A percentile compares a stretch with the other conserved stretches of the same genome.
Evolutionary conservation across 2,113 vertebrate genomes (phyloP).

Genomic region (Myiagra hebetior): DNA sequence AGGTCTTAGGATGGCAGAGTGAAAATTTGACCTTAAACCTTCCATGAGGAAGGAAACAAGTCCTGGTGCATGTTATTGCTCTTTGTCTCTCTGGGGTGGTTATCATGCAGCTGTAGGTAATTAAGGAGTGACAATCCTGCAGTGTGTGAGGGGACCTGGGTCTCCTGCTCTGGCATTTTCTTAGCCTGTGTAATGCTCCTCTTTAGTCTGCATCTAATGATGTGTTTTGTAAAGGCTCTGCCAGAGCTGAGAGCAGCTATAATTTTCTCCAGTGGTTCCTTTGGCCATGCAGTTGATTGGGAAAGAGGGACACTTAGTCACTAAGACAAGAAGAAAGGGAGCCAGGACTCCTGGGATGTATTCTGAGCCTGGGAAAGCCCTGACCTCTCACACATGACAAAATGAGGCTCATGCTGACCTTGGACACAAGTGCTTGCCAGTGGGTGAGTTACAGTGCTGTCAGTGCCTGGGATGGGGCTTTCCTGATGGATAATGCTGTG

Average conservation of each 20-base stretch:
- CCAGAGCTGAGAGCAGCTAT: not conserved
- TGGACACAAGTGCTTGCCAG: rapidly evolving
- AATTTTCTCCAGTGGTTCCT: not conserved
- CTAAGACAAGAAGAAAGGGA: not conserved
- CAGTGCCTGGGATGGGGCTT: not conserved
- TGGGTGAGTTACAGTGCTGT: not conserved
- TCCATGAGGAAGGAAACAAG: not conserved
- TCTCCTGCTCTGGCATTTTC: not conserved
- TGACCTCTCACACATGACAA: not conserved
- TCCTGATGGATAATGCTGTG: not conserved
- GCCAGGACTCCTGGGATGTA: not conserved
- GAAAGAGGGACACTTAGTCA: not conserved
- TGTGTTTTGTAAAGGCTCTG: not conserved
- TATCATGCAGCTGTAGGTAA: not conserved
- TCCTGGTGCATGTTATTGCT: not conserved
- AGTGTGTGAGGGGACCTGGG: not conserved
- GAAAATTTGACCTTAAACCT: not conserved
- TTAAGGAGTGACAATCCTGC: not conserved
- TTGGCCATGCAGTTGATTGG: not conserved
- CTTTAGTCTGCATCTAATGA: not conserved
- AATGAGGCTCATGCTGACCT: not conserved
- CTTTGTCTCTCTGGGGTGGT: not conserved
- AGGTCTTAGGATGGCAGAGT: not conserved
- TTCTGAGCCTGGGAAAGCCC: not conserved
- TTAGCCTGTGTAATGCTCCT: not conserved